phyloP scores from a whole-genome alignment of 2,797 vertebrate species.

The Anniella stebbinsi region DNA sequence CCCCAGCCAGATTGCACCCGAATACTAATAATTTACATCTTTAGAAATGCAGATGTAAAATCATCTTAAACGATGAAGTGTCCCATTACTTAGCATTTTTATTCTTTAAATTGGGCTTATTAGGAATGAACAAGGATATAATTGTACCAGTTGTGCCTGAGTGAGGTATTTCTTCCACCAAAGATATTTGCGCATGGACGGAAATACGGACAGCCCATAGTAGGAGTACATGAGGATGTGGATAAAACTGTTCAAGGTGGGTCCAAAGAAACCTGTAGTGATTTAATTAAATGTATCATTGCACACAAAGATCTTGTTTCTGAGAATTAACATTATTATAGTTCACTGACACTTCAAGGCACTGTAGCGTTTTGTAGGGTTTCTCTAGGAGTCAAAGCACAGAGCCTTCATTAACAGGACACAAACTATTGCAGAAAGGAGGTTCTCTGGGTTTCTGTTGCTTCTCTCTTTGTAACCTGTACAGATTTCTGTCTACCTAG shows the following conservation, averaged over 20 bases:
- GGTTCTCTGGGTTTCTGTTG: not conserved
- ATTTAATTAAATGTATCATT: constrained; percentile 22
- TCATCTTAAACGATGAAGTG: not conserved
- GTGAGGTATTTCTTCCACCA: constrained; percentile 94
- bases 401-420: no score
- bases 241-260: constrained; percentile 90
- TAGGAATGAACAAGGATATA: not conserved
- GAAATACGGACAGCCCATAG: constrained; percentile 87
- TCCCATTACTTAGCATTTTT: not conserved
- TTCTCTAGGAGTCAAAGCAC: not conserved
- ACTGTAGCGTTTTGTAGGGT: not conserved
- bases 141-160: constrained; percentile 86
- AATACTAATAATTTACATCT: no score
- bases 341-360: not conserved
- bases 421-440: not conserved
- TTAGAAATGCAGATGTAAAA: not conserved
- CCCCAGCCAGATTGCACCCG: no score
- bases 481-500: not conserved
- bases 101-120: not conserved
- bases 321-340: not conserved
- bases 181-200: constrained; percentile 87
- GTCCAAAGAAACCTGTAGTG: constrained; percentile 88
- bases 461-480: not conserved
- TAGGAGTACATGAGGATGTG: constrained; percentile 92
- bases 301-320: not conserved